A percentile compares a stretch with the other conserved stretches of the same genome.
These are phyloP conservation scores for Corythaeola cristata DNA, from an alignment of 2,113 vertebrate genomes.

Conservation along the genomic window DNA sequence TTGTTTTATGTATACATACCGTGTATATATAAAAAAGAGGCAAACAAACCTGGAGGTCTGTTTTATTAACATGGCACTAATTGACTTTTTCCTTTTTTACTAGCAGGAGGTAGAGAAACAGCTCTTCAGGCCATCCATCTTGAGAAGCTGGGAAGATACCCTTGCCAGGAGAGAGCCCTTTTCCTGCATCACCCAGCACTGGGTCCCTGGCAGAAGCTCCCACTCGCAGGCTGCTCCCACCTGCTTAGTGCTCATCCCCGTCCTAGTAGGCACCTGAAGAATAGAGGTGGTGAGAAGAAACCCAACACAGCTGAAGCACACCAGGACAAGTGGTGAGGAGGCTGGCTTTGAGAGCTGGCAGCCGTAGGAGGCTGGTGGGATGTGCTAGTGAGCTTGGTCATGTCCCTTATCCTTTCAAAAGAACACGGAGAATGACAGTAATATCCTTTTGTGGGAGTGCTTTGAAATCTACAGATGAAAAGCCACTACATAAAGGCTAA, in stretches of 20 bases:
- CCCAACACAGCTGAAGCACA: not conserved
- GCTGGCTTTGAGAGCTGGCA: not conserved
- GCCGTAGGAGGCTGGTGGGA: not conserved
- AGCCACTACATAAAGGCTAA: not conserved
- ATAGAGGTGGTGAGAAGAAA: not conserved
- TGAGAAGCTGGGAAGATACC: not conserved
- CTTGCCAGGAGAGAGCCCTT: not conserved
- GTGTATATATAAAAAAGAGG: not conserved
- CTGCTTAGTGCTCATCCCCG: fast-evolving
- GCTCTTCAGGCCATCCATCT: not conserved
- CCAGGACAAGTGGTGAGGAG: not conserved
- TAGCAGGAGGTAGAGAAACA: not conserved
- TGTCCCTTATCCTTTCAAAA: not conserved
- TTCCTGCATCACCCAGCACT: fast-evolving
- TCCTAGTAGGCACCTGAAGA: not conserved
- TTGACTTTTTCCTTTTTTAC: not conserved
- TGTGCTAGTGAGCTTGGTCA: not conserved
- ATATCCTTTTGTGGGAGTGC: not conserved
- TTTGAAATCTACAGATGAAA: constrained; percentile 10
- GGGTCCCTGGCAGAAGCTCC: not conserved
- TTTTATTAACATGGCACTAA: not conserved
- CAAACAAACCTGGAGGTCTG: not conserved
- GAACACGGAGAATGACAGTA: not conserved
- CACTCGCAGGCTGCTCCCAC: not conserved
- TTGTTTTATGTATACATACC: not conserved